These are phyloP conservation scores for Phasianus colchicus DNA, from an alignment of 2,113 vertebrate species.

Conservation along the genomic window DNA sequence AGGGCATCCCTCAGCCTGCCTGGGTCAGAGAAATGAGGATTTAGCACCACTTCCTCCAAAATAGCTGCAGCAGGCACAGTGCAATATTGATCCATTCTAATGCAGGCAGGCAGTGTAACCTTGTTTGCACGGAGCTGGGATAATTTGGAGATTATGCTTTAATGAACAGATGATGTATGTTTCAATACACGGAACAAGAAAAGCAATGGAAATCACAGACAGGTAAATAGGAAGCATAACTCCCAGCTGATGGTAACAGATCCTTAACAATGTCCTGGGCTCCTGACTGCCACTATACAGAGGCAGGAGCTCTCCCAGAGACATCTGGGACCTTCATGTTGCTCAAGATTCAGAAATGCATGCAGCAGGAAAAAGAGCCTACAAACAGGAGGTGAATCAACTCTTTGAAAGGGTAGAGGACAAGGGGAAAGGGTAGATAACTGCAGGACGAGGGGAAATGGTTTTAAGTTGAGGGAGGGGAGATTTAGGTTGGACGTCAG, in stretches of 20 bases:
- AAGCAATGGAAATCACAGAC: background rate
- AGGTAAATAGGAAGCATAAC: background rate
- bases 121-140: background rate
- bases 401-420: too few relatives aligned
- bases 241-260: constrained; percentile 11
- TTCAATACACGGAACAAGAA: constrained; percentile 23
- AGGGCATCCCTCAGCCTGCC: background rate
- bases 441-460: too few relatives aligned
- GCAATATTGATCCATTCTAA: background rate
- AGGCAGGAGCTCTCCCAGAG: background rate
- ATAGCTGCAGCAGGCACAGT: background rate
- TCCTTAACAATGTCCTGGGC: background rate
- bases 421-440: too few relatives aligned
- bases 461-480: too few relatives aligned
- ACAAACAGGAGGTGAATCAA: too few relatives aligned
- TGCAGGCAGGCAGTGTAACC: background rate
- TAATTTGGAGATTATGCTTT: constrained; percentile 22
- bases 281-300: background rate
- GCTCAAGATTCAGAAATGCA: background rate
- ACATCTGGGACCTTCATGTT: too few relatives aligned
- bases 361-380: too few relatives aligned
- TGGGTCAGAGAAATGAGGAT: background rate
- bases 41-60: background rate
- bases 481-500: too few relatives aligned
- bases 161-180: constrained; percentile 59